Conservation (phyloP, 1,140 invertebrate species). For the Choristoneura fumiferana region DNA sequence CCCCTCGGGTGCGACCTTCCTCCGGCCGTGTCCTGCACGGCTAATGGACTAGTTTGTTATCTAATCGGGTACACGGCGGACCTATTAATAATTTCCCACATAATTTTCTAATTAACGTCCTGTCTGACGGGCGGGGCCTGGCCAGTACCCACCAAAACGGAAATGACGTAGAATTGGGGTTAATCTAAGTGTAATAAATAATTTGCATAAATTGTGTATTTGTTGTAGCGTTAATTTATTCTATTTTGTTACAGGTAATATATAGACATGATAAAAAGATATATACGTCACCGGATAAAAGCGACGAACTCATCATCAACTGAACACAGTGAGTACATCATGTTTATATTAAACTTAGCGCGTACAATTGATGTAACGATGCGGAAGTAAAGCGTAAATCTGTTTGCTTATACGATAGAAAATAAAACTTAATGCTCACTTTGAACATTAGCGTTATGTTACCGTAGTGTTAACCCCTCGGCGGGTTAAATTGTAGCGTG, state of each 20-base stretch:
- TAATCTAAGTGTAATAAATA: conserved; percentile 33
- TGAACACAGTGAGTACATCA: not conserved
- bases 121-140: conserved; percentile 34
- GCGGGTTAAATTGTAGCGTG: conserved; percentile 43
- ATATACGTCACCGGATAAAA: not conserved
- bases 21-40: conserved; percentile 43
- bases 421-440: conserved; percentile 31
- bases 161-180: conserved; percentile 42
- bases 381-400: conserved; percentile 21
- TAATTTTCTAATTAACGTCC: conserved; percentile 72
- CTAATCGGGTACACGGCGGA: conserved; percentile 65
- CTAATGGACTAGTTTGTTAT: conserved; percentile 74
- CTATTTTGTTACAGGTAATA: conserved; percentile 68
- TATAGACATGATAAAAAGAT: conserved; percentile 27
- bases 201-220: conserved; percentile 28
- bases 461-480: conserved; percentile 37
- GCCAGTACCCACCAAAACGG: conserved; percentile 39
- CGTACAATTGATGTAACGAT: not conserved
- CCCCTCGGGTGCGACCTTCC: conserved; percentile 21
- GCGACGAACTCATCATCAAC: not conserved
- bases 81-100: conserved; percentile 73
- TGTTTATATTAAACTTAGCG: not conserved
- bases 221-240: conserved; percentile 32
- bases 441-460: conserved; percentile 42
- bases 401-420: conserved; percentile 24